Evolutionary conservation across 2,113 vertebrate genomes (phyloP), one percentile per base, ranked within the genome.

Genomic region (Ifrita kowaldi): DNA sequence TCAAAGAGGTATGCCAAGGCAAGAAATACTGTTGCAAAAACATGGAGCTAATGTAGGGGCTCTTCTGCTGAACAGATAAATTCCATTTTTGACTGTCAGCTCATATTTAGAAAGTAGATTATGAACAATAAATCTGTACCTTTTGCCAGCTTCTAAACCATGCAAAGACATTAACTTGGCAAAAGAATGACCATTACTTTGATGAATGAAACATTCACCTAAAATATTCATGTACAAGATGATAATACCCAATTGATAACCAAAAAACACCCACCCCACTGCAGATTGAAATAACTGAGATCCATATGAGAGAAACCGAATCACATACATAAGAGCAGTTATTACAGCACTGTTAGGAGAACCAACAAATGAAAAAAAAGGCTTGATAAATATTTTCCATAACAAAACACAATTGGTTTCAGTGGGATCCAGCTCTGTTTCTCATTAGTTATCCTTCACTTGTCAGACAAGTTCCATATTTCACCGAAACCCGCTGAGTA

Each of bases 371-470:
- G 83, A 52, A 77, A 79, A 92, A 95, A 94, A 95, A 82, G 39
- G 78, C 93, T 96, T 97, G 97, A 98, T 97, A 96, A 96, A 98
- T 97, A 97, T 97, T 98, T 98, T 97, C 97, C 96, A 93, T 96
- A 96, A 97, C 97, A 97, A 97, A 97, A 98, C 97, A 95, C 96
- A 97, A 97, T 91, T 96, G 98, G 97, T 97, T 98, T 97, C 97
- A 97, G 65, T 76, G 96, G 97, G 97, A 97, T 84, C 62, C 63
- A 33, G 95, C 69, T 95, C 96, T 94, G 96, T 71, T 97, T 95
- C 97, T 97, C 98, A 97, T 97, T 96, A 97, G 97, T 97, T 96
- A 94, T 93, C 93, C 96, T 96, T 96, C 94, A 91, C 93, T 96
- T 95, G 96, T 97, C 97, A 97, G 95, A 95, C 96, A 97, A 97